These are phyloP conservation scores for Condylura cristata DNA, from an alignment of 2,113 vertebrate species.

Conservation along the genomic window DNA sequence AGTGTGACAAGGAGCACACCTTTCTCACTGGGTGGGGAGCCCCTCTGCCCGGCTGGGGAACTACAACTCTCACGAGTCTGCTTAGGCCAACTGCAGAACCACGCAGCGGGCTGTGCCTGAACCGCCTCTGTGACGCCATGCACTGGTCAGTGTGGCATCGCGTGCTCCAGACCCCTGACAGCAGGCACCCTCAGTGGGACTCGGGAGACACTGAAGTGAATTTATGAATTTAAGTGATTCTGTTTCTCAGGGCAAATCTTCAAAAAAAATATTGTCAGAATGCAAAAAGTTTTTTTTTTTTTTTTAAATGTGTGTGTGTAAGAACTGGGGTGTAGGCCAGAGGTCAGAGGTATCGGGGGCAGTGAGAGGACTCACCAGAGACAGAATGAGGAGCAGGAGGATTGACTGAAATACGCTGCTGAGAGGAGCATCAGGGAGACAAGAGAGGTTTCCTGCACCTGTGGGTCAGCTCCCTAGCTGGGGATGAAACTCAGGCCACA, in stretches of 20 bases:
- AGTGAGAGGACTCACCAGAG: too few species aligned
- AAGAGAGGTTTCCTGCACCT: too few species aligned
- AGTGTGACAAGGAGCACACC: neutral
- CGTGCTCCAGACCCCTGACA: neutral
- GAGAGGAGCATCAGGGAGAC: too few species aligned
- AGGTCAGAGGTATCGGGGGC: too few species aligned
- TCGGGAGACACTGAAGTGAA: neutral
- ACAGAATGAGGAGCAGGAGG: too few species aligned
- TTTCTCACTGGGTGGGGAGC: too few species aligned
- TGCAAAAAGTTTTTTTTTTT: neutral
- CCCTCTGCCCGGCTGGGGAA: neutral
- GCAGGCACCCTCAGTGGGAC: neutral
- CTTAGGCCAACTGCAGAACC: too few species aligned
- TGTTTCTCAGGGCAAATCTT: constrained; percentile 55
- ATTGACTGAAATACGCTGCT: too few species aligned
- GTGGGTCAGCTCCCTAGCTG: too few species aligned
- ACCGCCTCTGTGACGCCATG: neutral
- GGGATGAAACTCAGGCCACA: too few species aligned
- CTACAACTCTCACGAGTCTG: too few species aligned
- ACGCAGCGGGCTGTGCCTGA: neutral
- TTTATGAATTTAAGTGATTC: constrained; percentile 44
- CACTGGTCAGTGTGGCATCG: neutral
- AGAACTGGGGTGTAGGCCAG: too few species aligned
- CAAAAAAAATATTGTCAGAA: neutral
- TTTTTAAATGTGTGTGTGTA: neutral